Base-by-base conservation (phyloP, 2,113 vertebrate species). In the Oryzias celebensis region DNA sequence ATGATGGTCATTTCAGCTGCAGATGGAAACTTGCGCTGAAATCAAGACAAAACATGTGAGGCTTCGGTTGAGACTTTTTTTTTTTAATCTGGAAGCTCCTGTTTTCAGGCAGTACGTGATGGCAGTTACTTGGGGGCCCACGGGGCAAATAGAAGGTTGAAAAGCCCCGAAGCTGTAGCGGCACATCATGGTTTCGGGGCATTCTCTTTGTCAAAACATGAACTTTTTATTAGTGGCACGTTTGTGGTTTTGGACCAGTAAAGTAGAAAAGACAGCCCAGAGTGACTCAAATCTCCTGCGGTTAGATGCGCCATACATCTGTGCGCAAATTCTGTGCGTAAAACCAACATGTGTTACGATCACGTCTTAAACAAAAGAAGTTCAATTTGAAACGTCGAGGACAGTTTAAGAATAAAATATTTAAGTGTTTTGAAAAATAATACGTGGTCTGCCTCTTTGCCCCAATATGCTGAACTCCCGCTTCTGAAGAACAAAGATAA, bases 11-110 rank as follows among this genome's bases (percentile, higher is more conserved):
- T 64, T 61, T 73, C 48, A 56, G 68, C 62, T 72, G 87, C 89
- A 92, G 89, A 93, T 91, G 90, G 86, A 83, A 62, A 89, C 81
- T 88, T 84, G 90, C 80, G 87, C 89, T 68, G 41, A 77, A 86
- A 82, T 71, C 73, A 80, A 76, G 81, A 89, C 89, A 90, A 88
- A 89, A 31, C 47, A 28, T 90, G 84, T 54, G 86, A 92, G 89
- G 77, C 60, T 72, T 67, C 64, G 67, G 63, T 41, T 67, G 45
- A 51, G 71, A 48, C 62, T 68, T 71, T 71, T 67, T 48, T 54
- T 58, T 41, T 73, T 51, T 67, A 62, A 79, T 73, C 58, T 77
- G 46, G 23, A 62, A 68, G 66, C 58, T 23, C 75, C 66, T 36
- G 53, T 78, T 82, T 83, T 70, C 75, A 83, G 62, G 68, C 70